Evolutionary conservation across 2,888 invertebrate species (phyloP), one percentile per base, ranked within the genome.

Genomic region (Mimas tiliae): DNA sequence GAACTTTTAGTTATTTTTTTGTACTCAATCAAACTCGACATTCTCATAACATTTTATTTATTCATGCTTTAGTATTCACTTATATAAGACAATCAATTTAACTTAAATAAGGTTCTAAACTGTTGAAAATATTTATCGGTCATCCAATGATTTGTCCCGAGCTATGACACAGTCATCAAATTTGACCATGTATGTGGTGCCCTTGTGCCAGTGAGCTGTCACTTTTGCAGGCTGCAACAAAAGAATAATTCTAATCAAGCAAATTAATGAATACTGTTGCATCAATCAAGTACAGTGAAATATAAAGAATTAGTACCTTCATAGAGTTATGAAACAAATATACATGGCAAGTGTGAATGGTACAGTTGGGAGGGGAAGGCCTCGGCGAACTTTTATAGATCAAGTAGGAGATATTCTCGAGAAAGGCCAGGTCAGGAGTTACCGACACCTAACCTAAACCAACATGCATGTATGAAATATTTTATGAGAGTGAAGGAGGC

Each of bases 161-260:
- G 96, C 94, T 75, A 98, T 97, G 64, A 99, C 98, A 45, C 96
- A 95, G 83, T 99, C 98, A 76, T 99, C 99, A 90, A 99, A 99
- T 90, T 98, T 98, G 9, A 99, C 98, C 98, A 99, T 98, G 85
- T 99, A 99, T 0, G 99, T 99, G 9, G 99, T 99, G 51, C 99
- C 99, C 88, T 99, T 99, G 88, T 99, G 99, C 99, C 99, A 99
- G 87, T 99, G 99, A 0, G 99, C 99, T 0, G 99, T 97, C 8
- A 99, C 99, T 93, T 99, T 99, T 52, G 98, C 98, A 3, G 99
- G 97, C 99, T 99, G 93, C 69, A 96, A 96, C 14, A 21, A 38
- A 62, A 34, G n/a, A n/a, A 27, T 9, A 12, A 48, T 19, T 12
- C 38, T 11, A 50, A 27, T 11, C 0, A 45, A 9, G 27, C 0